A percentile compares a stretch with the other conserved stretches of the same genome.
Conservation (phyloP, 2,113 vertebrate genomes). For the Anhinga anhinga region DNA sequence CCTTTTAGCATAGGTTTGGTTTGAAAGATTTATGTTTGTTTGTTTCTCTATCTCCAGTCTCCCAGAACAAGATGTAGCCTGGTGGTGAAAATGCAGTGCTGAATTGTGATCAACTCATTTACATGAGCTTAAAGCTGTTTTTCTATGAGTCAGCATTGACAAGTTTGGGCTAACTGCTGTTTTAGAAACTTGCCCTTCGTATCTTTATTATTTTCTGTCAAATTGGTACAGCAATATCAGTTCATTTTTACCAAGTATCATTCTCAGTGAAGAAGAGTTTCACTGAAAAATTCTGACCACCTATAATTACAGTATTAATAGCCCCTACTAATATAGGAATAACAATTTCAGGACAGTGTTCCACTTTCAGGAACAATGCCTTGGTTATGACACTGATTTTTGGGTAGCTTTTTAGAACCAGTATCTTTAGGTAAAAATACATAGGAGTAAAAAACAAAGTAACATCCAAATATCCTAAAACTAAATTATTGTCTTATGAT, state of each 20-base stretch:
- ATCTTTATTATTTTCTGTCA: background rate
- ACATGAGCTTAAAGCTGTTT: background rate
- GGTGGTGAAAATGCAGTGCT: background rate
- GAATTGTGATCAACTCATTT: background rate
- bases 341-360: background rate
- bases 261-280: background rate
- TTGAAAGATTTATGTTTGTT: background rate
- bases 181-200: background rate
- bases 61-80: background rate
- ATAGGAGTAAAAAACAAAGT: background rate
- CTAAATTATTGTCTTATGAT: background rate
- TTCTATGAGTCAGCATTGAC: background rate
- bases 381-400: background rate
- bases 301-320: background rate
- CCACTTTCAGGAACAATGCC: background rate
- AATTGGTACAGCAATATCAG: background rate
- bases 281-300: background rate
- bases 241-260: background rate
- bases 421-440: background rate
- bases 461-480: conserved; percentile 21
- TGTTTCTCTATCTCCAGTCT: background rate
- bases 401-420: background rate
- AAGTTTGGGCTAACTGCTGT: background rate
- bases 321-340: background rate
- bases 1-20: background rate